phyloP scores from a whole-genome alignment of 2,113 vertebrate species.

The rabbit (Oryctolagus cuniculus) region mOryCun1.1 NC_091435.1:144059001-144059500 shows the following conservation, averaged over 20 bases:
- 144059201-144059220: background rate
- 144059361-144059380: conserved; percentile 48
- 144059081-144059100: conserved; percentile 13
- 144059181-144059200: conserved; percentile 23
- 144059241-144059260: background rate
- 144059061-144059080: background rate
- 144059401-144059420: conserved; percentile 54
- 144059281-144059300: background rate
- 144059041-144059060: background rate
- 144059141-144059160: no score
- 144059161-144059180: background rate
- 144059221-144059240: conserved; percentile 1
- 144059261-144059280: background rate
- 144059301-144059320: background rate
- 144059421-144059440: conserved; percentile 37
- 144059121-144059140: background rate
- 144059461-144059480: background rate
- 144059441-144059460: conserved; percentile 8
- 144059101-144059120: background rate
- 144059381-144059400: conserved; percentile 45
- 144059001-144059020: conserved; percentile 28
- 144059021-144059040: background rate
- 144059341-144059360: background rate
- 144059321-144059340: background rate
- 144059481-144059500: conserved; percentile 19